Conservation (phyloP, 2,888 invertebrate species). For the Drosophila ustulata region DNA sequence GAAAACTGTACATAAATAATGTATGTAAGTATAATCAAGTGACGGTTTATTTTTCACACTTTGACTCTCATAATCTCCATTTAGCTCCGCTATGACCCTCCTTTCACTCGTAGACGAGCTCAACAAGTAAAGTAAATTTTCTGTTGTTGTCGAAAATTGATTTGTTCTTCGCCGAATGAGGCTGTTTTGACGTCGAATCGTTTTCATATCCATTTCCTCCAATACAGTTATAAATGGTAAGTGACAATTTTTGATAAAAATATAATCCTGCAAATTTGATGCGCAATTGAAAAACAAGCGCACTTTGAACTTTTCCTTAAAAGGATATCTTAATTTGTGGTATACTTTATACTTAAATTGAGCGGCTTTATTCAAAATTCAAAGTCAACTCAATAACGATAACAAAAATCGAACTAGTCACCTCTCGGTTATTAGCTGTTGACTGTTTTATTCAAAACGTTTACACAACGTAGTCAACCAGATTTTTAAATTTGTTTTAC, state of each 20-base stretch:
- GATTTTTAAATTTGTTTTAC: not conserved
- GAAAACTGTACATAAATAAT: slow-evolving; percentile 20
- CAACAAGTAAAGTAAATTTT: no score
- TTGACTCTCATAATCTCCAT: not conserved
- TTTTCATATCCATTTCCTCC: no score
- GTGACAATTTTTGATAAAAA: no score
- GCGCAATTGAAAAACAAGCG: no score
- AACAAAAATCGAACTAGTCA: not conserved
- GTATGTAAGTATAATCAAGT: not conserved
- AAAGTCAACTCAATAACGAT: not conserved
- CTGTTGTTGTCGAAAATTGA: no score
- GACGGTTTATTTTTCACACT: not conserved
- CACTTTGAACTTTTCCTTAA: no score
- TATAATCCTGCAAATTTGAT: no score
- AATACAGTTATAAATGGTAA: no score
- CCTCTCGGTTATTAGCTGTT: not conserved
- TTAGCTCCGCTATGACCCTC: not conserved
- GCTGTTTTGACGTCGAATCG: no score
- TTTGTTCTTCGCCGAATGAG: no score
- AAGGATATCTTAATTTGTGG: no score
- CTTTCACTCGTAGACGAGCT: no score
- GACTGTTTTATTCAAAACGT: not conserved
- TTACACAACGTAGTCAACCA: not conserved
- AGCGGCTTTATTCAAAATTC: not conserved
- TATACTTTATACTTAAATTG: not conserved